Base-by-base conservation (phyloP, 2,797 vertebrate species). In the Amniataba percoides region DNA sequence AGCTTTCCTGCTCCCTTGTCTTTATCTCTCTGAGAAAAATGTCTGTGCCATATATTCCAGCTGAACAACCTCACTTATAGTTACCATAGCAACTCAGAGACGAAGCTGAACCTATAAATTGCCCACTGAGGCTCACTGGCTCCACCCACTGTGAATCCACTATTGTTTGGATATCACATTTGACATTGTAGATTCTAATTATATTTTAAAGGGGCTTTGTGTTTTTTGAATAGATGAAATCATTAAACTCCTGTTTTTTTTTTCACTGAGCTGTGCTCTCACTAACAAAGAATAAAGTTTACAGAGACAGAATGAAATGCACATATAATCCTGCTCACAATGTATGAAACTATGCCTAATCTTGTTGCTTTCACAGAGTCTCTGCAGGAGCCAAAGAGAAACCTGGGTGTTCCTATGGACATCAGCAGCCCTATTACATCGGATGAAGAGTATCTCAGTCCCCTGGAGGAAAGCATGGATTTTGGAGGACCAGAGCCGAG, bases 371-470 rank as follows among this genome's bases (percentile, higher is more conserved):
- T 86, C 45, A 43, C 88, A 96, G 96, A 93, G 73, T 92, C 93
- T 66, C 77, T 60, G 7, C 92, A 93, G 79, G 96, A 97, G 73
- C 88, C 85, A 19, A 95, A 91, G 78, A 95, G 94, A 34, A 93
- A 88, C 81, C 86, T 96, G 57, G 81, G 93, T 3, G 84, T 96
- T 15, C 93, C 94, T 4, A 82, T 95, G 78, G 96, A 97, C 15
- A 90, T 97, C 74, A 95, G 93, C 94, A 98, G 97, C 85, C 98
- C 98, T 7, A 97, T 99, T 88, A 99, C 98, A 10, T 99, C 98
- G 0, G 98, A 99, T 1, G 98, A 99, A 84, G 98, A 99, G 88
- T 99, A 99, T 82, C 95, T 99, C 82, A 99, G 98, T 81, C 98
- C 98, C 6, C 88, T 97, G 88, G 98, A 99, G 92, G 98, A 99